phyloP scores from a whole-genome alignment of 2,113 vertebrate genomes.

The Phocoena phocoena region DNA sequence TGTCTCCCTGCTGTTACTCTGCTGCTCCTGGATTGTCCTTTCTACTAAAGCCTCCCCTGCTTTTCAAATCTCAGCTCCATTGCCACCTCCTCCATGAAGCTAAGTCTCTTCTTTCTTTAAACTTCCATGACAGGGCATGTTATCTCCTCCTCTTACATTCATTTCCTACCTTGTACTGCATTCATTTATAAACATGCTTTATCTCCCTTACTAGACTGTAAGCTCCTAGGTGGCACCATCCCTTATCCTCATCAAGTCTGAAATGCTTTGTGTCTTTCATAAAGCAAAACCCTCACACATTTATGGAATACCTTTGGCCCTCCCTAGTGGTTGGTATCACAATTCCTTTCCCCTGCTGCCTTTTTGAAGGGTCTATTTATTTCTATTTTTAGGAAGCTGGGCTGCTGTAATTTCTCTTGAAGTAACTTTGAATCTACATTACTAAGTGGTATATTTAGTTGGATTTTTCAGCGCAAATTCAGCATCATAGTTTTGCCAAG shows the following conservation, averaged over 20 bases:
- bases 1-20: not conserved
- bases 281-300: not conserved
- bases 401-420: not conserved
- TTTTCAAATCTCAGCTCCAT: not conserved
- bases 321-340: not conserved
- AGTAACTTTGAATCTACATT: not conserved
- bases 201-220: not conserved
- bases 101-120: not conserved
- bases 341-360: not conserved
- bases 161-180: not conserved
- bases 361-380: not conserved
- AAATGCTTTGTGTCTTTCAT: not conserved
- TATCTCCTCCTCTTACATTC: not conserved
- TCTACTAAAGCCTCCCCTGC: not conserved
- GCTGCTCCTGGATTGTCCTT: not conserved
- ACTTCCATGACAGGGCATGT: not conserved
- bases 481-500: not conserved
- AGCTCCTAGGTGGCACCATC: not conserved
- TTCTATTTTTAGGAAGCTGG: not conserved
- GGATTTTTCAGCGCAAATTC: not conserved
- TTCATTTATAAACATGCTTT: not conserved
- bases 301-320: not conserved
- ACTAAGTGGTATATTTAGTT: not conserved
- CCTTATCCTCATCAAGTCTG: not conserved
- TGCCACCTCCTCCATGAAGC: not conserved